Evolutionary conservation across 2,888 invertebrate genomes (phyloP), one percentile per base, ranked within the genome.

Genomic region (Drosophila seclusa): DNA sequence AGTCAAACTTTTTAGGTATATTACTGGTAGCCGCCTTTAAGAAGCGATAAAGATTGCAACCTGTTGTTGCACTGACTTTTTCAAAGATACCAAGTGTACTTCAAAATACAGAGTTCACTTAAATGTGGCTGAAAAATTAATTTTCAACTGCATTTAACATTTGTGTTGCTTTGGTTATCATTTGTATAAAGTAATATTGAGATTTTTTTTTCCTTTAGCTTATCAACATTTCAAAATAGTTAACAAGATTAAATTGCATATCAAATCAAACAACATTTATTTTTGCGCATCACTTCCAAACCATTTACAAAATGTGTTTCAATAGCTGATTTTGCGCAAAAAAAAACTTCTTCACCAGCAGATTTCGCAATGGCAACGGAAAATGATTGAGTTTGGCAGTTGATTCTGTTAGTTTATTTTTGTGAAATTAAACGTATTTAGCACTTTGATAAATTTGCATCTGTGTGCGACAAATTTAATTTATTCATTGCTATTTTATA

Each of bases 361-460:
- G 68, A 64, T 68, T 38, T 57, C 29, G 50, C 69, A 69, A 66
- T 55, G 58, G 55, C 62, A 58, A 55, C 49, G 54, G 36, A 50
- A 69, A 49, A 24, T 78, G 62, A 21, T 45, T 49, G 59, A 53
- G 45, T 58, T 49, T 52, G 59, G 31, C 74, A 81, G 68, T 66
- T 71, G 73, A 75, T 72, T 83, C 83, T 87, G 90, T 87, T 87
- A 89, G 90, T 89, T 89, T 87, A 82, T 89, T 87, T 87, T 87
- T 84, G 87, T 74, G 68, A 90, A 87, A 87, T 90, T 88, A 82
- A 87, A 84, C 75, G 80, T 77, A 90, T 87, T 90, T 90, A 80
- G 76, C 81, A 80, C 71, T 80, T 69, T 73, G 65, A 57, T 65
- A 60, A 53, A 78, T 78, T 76, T 85, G 68, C 70, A 68, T 69